Evolutionary conservation across 2,113 vertebrate species (phyloP).

Genomic region (Cacatua alba): DNA sequence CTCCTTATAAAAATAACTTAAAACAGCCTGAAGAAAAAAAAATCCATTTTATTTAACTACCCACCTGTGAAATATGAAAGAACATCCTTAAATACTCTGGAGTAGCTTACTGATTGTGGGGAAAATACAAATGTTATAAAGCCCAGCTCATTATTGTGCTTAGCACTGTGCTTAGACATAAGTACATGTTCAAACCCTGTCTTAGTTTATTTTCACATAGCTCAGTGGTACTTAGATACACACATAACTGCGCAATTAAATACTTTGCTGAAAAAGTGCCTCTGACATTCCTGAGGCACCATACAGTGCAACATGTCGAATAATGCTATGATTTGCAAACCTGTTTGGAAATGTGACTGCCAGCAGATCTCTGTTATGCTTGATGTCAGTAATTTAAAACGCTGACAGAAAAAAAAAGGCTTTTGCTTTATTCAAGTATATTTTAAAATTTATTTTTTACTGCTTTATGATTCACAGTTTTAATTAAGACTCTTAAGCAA

Average conservation of each 20-base stretch:
- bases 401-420: neutral
- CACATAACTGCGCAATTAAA: neutral
- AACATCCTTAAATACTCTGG: constrained; percentile 14
- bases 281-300: neutral
- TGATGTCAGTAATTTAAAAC: neutral
- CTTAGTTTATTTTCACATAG: neutral
- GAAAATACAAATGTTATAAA: neutral
- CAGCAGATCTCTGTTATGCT: neutral
- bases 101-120: neutral
- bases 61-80: constrained; percentile 42
- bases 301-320: neutral
- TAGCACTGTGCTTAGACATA: neutral
- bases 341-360: neutral
- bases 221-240: neutral
- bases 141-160: neutral
- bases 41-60: constrained; percentile 35
- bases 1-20: constrained; percentile 23
- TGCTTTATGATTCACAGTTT: neutral
- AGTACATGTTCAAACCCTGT: neutral
- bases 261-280: neutral
- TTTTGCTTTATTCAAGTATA: neutral
- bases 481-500: neutral
- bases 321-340: neutral
- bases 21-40: constrained; percentile 21
- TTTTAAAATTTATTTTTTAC: neutral